Conservation (phyloP, 2,797 vertebrate genomes). For the Urosaurus nigricauda region DNA sequence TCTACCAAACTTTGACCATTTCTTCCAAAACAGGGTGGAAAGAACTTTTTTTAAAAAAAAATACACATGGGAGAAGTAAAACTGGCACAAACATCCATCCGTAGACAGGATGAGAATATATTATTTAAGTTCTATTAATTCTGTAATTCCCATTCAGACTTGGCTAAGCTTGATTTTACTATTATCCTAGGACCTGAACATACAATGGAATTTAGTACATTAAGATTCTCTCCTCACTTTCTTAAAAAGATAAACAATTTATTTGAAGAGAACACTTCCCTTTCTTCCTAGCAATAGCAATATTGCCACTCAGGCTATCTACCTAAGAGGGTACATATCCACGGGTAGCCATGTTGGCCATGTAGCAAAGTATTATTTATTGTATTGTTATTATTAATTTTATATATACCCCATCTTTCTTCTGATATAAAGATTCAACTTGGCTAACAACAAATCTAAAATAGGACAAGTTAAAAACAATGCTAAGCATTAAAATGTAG, state of each 20-base stretch:
- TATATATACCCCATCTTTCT: too few species aligned
- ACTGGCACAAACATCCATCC: neutral
- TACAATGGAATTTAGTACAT: neutral
- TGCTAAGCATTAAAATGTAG: too few species aligned
- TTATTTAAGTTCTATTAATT: neutral
- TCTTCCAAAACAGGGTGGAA: neutral
- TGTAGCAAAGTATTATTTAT: too few species aligned
- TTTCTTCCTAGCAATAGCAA: neutral
- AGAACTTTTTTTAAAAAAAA: neutral
- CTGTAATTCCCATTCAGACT: neutral
- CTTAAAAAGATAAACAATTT: conserved; percentile 18
- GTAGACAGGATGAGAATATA: neutral
- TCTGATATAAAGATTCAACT: too few species aligned
- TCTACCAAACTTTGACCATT: neutral
- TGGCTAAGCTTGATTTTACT: neutral
- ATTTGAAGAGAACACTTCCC: conserved; percentile 17
- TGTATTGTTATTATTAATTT: too few species aligned
- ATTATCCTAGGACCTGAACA: neutral
- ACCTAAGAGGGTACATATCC: neutral
- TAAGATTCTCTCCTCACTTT: neutral
- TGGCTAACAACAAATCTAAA: too few species aligned
- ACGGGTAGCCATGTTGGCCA: too few species aligned
- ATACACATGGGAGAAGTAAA: neutral
- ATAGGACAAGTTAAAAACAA: too few species aligned
- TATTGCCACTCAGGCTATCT: conserved; percentile 30